Evolutionary conservation across 2,797 vertebrate genomes (phyloP).

Genomic region (Aratinga solstitialis): DNA sequence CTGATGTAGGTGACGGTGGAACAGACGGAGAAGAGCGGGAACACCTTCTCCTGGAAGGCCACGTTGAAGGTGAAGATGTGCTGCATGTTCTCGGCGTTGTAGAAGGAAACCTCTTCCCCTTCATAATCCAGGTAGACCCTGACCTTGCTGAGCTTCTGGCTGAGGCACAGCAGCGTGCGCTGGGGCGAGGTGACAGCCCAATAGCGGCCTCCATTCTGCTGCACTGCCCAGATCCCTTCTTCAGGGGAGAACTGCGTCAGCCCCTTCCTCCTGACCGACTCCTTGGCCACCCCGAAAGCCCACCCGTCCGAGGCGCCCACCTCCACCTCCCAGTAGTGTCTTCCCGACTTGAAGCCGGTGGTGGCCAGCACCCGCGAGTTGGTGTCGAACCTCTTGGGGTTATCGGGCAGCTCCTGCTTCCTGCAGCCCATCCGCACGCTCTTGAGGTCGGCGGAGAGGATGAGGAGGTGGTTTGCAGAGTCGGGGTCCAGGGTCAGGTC

Average conservation of each 20-base stretch:
- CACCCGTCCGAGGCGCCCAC: slow-evolving; percentile 75
- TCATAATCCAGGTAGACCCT: slow-evolving; percentile 76
- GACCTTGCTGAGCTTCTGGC: slow-evolving; percentile 49
- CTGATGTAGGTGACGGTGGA: slow-evolving; percentile 75
- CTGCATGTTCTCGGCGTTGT: slow-evolving; percentile 68
- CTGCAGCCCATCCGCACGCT: slow-evolving; percentile 73
- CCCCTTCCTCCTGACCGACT: slow-evolving; percentile 74
- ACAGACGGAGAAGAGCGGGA: slow-evolving; percentile 77
- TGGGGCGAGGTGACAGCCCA: slow-evolving; percentile 77
- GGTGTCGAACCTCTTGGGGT: slow-evolving; percentile 75
- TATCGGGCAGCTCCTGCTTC: slow-evolving; percentile 69
- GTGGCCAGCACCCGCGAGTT: slow-evolving; percentile 75
- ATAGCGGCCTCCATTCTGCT: slow-evolving; percentile 72
- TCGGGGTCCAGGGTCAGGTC: slow-evolving; percentile 76
- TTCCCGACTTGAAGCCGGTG: slow-evolving; percentile 61
- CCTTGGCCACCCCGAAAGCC: slow-evolving; percentile 76
- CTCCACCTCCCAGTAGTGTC: slow-evolving; percentile 80
- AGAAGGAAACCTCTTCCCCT: slow-evolving; percentile 77
- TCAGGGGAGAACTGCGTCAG: slow-evolving; percentile 74
- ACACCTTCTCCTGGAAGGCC: slow-evolving; percentile 74
- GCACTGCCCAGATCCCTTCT: slow-evolving; percentile 77
- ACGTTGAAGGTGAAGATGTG: slow-evolving; percentile 79
- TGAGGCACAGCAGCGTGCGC: slow-evolving; percentile 57
- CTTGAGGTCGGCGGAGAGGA: slow-evolving; percentile 76
- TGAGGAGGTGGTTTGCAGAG: slow-evolving; percentile 77